Evolutionary conservation across 2,888 invertebrate species (phyloP), one percentile per base, ranked within the genome.

Genomic region (Blomia tropicalis): DNA sequence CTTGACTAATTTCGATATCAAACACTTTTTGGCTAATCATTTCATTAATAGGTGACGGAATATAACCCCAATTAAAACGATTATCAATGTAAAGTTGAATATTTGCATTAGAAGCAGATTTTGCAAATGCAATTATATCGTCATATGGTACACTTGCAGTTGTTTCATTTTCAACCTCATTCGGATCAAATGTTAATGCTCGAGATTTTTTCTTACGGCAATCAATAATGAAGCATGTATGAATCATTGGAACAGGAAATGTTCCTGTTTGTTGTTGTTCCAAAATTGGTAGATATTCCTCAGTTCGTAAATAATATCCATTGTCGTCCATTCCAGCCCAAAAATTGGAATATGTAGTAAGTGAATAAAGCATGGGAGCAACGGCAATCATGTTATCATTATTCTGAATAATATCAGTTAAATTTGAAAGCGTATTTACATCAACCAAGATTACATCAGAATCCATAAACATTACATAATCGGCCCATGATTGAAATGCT

Each of bases 281-380:
- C 47, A 87, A 76, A 58, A 93, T 87, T 1, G 83, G 81, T 69
- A 83, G 81, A 72, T 95, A 96, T 51, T 85, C 82, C 4, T 86
- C 84, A 0, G 89, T 87, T 70, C 92, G 78, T 67, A 79, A 86
- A 72, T 84, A 90, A 65, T 92, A 77, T 25, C 76, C 76, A 43
- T 84, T 80, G 0, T 81, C 78, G 0, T 85, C 82, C 87, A 95
- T 91, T 2, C 85, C 93, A 69, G 86, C 86, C 95, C 95, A 96
- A 75, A 89, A 96, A 74, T 96, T 96, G 22, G 90, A 89, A 73
- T 93, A 95, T 41, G 86, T 74, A 17, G 87, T 85, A 64, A 88
- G 85, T 0, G 91, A 87, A 60, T 82, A 77, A 31, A 95, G 76
- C 83, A 93, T 83, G 0, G 95, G 93, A 0, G 90, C 84, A 2